Evolutionary conservation across 2,113 vertebrate genomes (phyloP).

Genomic region (Melanotaenia duboulayi): DNA sequence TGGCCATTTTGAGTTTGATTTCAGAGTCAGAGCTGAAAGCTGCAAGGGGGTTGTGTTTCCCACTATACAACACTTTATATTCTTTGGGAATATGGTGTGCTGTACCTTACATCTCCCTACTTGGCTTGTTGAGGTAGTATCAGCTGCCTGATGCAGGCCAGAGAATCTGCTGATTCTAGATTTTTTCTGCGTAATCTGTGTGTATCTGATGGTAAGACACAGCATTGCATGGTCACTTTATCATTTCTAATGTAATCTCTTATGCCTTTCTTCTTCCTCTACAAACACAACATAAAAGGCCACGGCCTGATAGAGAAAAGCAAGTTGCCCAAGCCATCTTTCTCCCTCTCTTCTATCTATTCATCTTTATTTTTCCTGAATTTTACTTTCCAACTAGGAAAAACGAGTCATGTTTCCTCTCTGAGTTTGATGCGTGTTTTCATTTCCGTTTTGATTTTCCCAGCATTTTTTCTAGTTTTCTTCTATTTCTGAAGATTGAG

Average conservation of each 20-base stretch:
- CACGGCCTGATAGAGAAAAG: conserved; percentile 45
- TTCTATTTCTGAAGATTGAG: conserved; percentile 72
- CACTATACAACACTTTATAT: background rate
- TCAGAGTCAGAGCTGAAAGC: background rate
- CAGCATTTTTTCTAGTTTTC: conserved; percentile 59
- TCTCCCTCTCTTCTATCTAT: conserved; percentile 48
- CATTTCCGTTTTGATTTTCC: conserved; percentile 51
- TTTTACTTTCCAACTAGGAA: conserved; percentile 23
- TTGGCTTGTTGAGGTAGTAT: conserved; percentile 23
- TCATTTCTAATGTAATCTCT: conserved; percentile 67
- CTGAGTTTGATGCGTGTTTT: conserved; percentile 27
- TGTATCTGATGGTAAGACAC: conserved; percentile 68
- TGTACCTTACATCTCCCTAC: background rate
- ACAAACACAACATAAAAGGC: conserved; percentile 52
- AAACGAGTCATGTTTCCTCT: conserved; percentile 42
- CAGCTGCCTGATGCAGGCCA: conserved; percentile 50
- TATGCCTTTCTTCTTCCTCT: conserved; percentile 36
- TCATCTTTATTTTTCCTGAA: conserved; percentile 30
- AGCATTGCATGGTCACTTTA: conserved; percentile 54
- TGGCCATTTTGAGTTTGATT: background rate
- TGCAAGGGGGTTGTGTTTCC: background rate
- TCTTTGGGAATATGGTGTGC: background rate
- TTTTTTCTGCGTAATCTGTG: conserved; percentile 58
- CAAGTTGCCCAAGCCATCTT: conserved; percentile 26
- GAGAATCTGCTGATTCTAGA: conserved; percentile 49